phyloP scores from a whole-genome alignment of 2,888 invertebrate genomes.

The Drosophila rellima region DNA sequence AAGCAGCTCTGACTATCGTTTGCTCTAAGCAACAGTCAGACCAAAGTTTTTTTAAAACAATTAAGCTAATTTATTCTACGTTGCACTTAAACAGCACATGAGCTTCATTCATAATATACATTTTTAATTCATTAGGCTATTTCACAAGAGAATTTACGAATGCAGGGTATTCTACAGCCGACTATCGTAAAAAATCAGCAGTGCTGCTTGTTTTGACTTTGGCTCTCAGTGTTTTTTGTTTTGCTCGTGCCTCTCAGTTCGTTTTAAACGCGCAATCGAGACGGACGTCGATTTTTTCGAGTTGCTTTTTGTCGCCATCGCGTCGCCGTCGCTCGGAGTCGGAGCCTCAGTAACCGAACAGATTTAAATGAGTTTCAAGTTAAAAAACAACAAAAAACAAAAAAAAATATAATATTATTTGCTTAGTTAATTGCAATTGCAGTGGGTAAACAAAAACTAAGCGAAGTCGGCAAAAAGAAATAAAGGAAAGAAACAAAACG shows the following conservation, averaged over 20 bases:
- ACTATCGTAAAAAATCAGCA: background rate
- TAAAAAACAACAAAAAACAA: slow-evolving; percentile 24
- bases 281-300: slow-evolving; percentile 54
- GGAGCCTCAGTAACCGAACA: slow-evolving; percentile 50
- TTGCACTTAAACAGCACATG: background rate
- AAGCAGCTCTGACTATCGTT: too few species aligned
- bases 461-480: slow-evolving; percentile 12
- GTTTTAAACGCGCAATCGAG: slow-evolving; percentile 54
- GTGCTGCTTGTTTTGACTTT: slow-evolving; percentile 30
- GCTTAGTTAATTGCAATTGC: slow-evolving; percentile 46
- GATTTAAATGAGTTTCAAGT: slow-evolving; percentile 45
- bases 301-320: slow-evolving; percentile 48
- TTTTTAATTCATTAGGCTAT: background rate
- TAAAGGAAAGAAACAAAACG: slow-evolving; percentile 29
- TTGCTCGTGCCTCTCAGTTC: slow-evolving; percentile 47
- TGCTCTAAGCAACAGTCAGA: too few species aligned
- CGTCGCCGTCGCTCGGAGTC: slow-evolving; percentile 68
- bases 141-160: background rate
- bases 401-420: slow-evolving; percentile 27
- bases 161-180: slow-evolving; percentile 9
- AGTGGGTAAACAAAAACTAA: slow-evolving; percentile 21
- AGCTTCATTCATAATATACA: too few species aligned
- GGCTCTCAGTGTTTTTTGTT: slow-evolving; percentile 41
- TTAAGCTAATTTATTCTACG: background rate
- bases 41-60: background rate